phyloP scores from a whole-genome alignment of 2,797 vertebrate genomes.

The Crotalus adamanteus region DNA sequence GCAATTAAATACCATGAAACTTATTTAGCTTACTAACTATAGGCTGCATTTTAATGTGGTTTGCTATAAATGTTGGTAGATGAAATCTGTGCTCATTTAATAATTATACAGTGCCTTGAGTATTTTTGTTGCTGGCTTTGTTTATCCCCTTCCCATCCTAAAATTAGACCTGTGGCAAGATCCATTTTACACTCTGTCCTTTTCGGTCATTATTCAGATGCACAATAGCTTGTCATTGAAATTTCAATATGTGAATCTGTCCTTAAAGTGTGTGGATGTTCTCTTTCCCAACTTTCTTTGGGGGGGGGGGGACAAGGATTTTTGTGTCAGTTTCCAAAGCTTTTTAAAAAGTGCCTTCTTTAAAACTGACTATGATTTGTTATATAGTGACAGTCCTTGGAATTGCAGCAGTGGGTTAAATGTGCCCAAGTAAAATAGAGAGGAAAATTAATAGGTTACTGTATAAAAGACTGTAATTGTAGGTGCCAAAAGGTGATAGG shows the following conservation, averaged over 20 bases:
- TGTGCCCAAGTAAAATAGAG: slow-evolving; percentile 40
- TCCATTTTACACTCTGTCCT: background rate
- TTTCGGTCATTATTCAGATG: slow-evolving; percentile 1
- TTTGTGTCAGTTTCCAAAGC: slow-evolving; percentile 52
- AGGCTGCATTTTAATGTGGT: slow-evolving; percentile 4
- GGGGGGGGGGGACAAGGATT: slow-evolving; percentile 43
- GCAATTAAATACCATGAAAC: accelerated
- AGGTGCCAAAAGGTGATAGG: slow-evolving; percentile 35
- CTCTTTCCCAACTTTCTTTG: slow-evolving; percentile 29
- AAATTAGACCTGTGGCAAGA: background rate
- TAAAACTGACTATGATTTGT: slow-evolving; percentile 58
- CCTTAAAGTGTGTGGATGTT: slow-evolving; percentile 48
- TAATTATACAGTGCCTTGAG: background rate
- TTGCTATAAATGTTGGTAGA: background rate
- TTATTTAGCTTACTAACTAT: background rate
- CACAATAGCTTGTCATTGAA: background rate
- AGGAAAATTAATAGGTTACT: slow-evolving; percentile 3
- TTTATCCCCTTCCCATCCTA: background rate
- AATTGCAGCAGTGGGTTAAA: slow-evolving; percentile 48
- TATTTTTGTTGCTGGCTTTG: background rate
- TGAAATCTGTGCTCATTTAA: background rate
- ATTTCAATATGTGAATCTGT: slow-evolving; percentile 50
- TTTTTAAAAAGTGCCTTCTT: slow-evolving; percentile 52
- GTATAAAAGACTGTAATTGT: slow-evolving; percentile 17
- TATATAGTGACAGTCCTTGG: slow-evolving; percentile 55